Conservation (phyloP, 1,140 invertebrate species). For the Eufriesea mexicana region DNA sequence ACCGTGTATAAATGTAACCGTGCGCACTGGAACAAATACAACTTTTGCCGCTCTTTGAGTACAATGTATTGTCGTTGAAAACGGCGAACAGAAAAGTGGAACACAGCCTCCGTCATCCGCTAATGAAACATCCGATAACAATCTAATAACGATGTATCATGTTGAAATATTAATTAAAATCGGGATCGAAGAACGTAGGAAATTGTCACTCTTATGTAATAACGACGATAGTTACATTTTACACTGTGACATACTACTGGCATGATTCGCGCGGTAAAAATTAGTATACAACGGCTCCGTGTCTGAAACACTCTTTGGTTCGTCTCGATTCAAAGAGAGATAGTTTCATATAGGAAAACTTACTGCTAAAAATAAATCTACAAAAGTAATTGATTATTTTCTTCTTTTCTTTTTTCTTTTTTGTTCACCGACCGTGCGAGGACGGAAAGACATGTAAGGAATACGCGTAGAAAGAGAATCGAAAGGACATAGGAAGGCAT, state of each 20-base stretch:
- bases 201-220: not conserved
- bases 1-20: not conserved
- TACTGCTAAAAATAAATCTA: conserved; percentile 58
- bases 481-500: conserved; percentile 15
- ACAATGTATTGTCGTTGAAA: not conserved
- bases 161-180: not conserved
- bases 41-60: not conserved
- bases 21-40: not conserved
- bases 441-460: conserved; percentile 53
- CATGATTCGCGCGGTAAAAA: conserved; percentile 27
- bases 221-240: conserved; percentile 46
- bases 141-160: not conserved
- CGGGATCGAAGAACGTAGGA: too few relatives aligned
- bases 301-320: not conserved
- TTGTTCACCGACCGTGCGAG: conserved; percentile 42
- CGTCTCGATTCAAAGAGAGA: not conserved
- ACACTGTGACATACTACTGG: conserved; percentile 39
- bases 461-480: conserved; percentile 39
- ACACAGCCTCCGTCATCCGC: too few relatives aligned
- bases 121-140: not conserved
- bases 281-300: conserved; percentile 9
- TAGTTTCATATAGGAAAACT: conserved; percentile 35
- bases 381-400: conserved; percentile 48
- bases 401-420: not conserved
- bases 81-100: not conserved